Base-by-base conservation (phyloP, 1,140 invertebrate genomes). In the Macrosteles quadrilineatus region DNA sequence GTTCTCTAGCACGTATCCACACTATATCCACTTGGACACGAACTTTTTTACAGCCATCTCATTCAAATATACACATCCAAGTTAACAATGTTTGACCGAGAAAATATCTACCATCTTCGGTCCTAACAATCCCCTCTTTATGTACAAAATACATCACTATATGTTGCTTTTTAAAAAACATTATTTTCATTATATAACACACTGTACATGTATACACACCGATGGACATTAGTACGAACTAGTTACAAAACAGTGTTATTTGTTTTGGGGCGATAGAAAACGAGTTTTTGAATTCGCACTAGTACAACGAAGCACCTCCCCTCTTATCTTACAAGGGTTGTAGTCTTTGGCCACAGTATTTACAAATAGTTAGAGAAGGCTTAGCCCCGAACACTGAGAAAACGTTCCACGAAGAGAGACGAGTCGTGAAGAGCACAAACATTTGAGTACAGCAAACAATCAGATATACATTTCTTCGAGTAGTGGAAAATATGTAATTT, bases 121-220 rank as follows among this genome's bases (percentile, higher is more conserved):
- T 45, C 63, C 40, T 66, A 66, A 66, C 63, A 66, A 66, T 66
- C 63, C 17, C 31, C 17, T 66, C 27, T 45, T 66, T 31, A 66
- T 66, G n/a, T 66, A 66, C 63, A 66, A 66, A 66, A 66, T 66
- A 43, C 63, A 66, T 25, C 21, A 40, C 40, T 43, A 40, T 43
- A 43, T 66, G 12, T 31, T 32, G 19, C n/a, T 66, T 23, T 66
- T 66, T 43, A 43, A 66, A 66, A 66, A 66, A 66, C 63, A 66
- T 66, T 43, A 30, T 63, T n/a, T 25, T 66, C 32, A 45, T 66
- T n/a, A 59, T 67, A 65, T 69, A 69, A 69, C 68, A 69, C 68
- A 40, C 68, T 69, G 68, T 69, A 69, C 68, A 69, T 32, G 47
- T 69, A 69, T 69, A 69, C 68, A 69, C 68, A 69, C 68, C 59